Base-by-base conservation (phyloP, 2,797 vertebrate genomes). In the Urocyon cinereoargenteus region DNA sequence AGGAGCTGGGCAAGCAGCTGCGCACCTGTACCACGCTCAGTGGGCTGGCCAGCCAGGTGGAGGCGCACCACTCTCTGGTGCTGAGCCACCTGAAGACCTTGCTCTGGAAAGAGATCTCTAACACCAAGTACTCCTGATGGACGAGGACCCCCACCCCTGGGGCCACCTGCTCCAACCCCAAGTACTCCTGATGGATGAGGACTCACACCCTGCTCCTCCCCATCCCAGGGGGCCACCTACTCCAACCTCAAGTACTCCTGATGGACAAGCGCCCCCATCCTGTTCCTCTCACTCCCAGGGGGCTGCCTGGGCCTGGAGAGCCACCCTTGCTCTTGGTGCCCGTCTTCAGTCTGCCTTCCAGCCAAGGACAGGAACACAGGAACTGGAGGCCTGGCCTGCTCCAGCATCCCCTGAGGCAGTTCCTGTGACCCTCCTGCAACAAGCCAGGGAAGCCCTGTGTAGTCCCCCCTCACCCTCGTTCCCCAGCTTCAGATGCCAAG, bases 31-130 rank as follows among this genome's bases (percentile, higher is more conserved):
- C 99, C 98, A 99, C 99, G 0, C 99, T 99, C 93, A 99, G 99
- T 0, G 99, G 99, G 7, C 98, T 99, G 97, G 99, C 99, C 57
- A 99, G 99, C 92, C 99, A 99, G 98, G 99, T 99, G 99, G 99
- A 99, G 97, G 99, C 99, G 26, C 99, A 99, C 97, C 99, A 99
- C 96, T 99, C 99, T 0, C 99, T 99, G 5, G 99, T 99, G 95
- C 99, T 99, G 12, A 99, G 99, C 99, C 99, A 99, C 98, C 99
- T 99, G 90, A 99, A 99, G 98, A 99, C 99, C 0, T 98, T 99
- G 93, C 98, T 99, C 73, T 99, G 99, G 99, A 99, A 99, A 98
- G 99, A 99, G 98, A 99, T 99, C 96, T 99, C 99, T 0, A 99
- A 99, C 98, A 99, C 99, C 86, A 99, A 99, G 98, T 99, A 99